Evolutionary conservation across 2,113 vertebrate species (phyloP), one percentile per base, ranked within the genome.

Genomic region (Pseudopipra pipra): DNA sequence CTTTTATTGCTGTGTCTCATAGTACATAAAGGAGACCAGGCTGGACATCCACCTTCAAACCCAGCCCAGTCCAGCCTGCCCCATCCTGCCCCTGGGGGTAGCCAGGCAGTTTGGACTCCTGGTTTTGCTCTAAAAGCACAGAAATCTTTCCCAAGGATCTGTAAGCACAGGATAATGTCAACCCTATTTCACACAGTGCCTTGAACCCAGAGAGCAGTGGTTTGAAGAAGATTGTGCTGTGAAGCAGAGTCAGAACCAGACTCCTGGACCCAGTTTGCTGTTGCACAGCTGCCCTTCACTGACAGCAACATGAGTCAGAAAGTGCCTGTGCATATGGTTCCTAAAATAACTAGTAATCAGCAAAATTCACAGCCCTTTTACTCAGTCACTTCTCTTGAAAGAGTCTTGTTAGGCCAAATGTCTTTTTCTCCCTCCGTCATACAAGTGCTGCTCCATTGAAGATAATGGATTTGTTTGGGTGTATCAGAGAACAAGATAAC

Each of bases 331-430:
- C 90, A 74, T 91, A 86, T 88, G 88, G 90, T 95, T 97, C 96
- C 90, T 88, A 96, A 97, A 97, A 97, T 96, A 96, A 97, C 85
- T 68, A 71, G 79, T 94, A 93, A 96, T 96, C 95, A 95, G 90
- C 87, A 96, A 94, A 96, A 93, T 83, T 88, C 85, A 58, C 78
- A 90, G 76, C 55, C 85, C 82, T 94, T 96, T 83, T 83, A 95
- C 90, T 92, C 93, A 94, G 67, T 90, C 59, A 37, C 46, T 96
- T 94, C 82, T 94, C 85, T 90, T 86, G 55, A 87, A 91, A 89
- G 72, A 85, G 10, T 77, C 75, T 85, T 76, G 43, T 85, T 90
- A 90, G 87, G 85, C 92, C 92, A 80, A 73, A 74, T 86, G 77
- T 72, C 51, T 3, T 77, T 86, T 90, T 77, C 35, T 3, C 46